phyloP scores from a whole-genome alignment of 2,113 vertebrate species.

The Apus apus region DNA sequence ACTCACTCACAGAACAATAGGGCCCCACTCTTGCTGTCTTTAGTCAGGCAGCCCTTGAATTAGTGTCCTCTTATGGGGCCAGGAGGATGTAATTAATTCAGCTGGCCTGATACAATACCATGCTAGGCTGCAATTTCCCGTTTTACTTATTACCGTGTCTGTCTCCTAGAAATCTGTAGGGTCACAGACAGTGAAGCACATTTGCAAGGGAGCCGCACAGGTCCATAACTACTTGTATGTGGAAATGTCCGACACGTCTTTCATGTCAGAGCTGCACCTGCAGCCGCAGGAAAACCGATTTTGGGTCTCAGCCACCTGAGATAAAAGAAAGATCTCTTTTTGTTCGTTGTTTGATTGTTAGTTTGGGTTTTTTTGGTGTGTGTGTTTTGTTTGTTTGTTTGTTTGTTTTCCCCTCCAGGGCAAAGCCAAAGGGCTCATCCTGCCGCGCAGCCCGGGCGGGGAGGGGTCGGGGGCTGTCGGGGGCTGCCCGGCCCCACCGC shows the following conservation, averaged over 20 bases:
- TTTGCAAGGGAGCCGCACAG: neutral
- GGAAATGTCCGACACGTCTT: neutral
- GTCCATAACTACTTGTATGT: fast-evolving
- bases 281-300: neutral
- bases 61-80: neutral
- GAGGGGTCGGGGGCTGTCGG: too few relatives aligned
- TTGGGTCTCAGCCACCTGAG: neutral
- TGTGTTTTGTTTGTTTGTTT: too few relatives aligned
- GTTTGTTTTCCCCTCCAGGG: neutral
- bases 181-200: fast-evolving
- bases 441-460: neutral
- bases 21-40: neutral
- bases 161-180: neutral
- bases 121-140: neutral
- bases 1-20: neutral
- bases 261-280: neutral
- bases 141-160: neutral
- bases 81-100: neutral
- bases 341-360: too few relatives aligned
- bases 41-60: neutral
- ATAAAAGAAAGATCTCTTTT: too few relatives aligned
- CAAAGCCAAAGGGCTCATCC: neutral
- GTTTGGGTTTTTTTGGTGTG: too few relatives aligned
- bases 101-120: neutral
- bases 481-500: neutral